A percentile compares a stretch with the other conserved stretches of the same genome.
Conservation (phyloP, 2,113 vertebrate species). For the Plecotus auritus region DNA sequence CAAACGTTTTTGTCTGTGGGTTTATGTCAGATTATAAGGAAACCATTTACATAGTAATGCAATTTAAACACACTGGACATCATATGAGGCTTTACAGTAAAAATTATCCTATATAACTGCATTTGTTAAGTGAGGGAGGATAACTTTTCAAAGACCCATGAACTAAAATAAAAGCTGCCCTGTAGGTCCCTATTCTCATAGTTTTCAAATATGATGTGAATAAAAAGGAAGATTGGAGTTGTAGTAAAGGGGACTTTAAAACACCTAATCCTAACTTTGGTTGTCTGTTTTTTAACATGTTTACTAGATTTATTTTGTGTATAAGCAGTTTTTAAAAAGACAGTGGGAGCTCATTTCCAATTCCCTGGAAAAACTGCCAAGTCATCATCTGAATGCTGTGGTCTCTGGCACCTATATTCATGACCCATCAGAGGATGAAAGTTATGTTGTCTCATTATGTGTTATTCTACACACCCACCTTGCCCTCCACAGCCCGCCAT, state of each 20-base stretch:
- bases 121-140: not conserved
- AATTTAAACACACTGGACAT: not conserved
- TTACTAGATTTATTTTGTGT: not conserved
- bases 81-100: not conserved
- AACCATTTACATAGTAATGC: conserved; percentile 24
- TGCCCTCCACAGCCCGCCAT: conserved; percentile 30
- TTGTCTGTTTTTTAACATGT: not conserved
- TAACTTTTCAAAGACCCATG: not conserved
- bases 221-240: not conserved
- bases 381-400: conserved; percentile 8
- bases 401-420: not conserved
- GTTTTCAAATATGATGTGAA: not conserved
- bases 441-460: conserved; percentile 1
- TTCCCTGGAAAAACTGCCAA: not conserved
- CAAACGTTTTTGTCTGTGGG: not conserved
- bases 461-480: conserved; percentile 43
- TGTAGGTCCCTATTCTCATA: not conserved
- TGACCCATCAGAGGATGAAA: not conserved
- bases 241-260: not conserved
- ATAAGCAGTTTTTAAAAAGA: not conserved
- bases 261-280: not conserved
- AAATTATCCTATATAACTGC: not conserved
- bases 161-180: not conserved
- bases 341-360: not conserved
- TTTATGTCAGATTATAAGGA: conserved; percentile 43